phyloP scores from a whole-genome alignment of 2,888 invertebrate species.

The Suillia variegata region DNA sequence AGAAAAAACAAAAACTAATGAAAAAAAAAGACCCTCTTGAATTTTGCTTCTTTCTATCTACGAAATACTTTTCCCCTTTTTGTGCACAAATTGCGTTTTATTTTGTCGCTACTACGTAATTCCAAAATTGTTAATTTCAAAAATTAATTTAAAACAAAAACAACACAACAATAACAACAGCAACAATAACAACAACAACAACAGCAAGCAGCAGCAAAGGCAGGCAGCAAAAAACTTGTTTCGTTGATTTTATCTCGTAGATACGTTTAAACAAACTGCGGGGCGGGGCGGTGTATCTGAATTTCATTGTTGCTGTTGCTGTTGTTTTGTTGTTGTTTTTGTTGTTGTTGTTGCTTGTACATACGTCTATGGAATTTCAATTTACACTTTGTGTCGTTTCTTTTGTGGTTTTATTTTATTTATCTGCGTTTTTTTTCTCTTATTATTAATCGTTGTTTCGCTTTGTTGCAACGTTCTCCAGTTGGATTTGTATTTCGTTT shows the following conservation, averaged over 20 bases:
- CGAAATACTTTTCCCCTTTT: slow-evolving; percentile 22
- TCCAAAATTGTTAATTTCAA: background rate
- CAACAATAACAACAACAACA: too few species aligned
- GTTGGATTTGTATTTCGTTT: background rate
- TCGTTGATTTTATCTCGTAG: background rate
- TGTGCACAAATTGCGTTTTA: slow-evolving; percentile 28
- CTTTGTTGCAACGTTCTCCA: background rate
- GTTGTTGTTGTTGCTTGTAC: slow-evolving; percentile 34
- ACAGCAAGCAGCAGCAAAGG: too few species aligned
- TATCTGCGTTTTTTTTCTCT: slow-evolving; percentile 12
- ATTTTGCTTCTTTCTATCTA: too few species aligned
- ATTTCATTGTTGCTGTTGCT: slow-evolving; percentile 32
- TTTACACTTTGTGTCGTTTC: slow-evolving; percentile 51
- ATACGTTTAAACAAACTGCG: background rate
- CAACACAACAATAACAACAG: background rate
- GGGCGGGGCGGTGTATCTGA: slow-evolving; percentile 21
- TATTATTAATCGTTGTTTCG: background rate
- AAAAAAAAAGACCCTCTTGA: too few species aligned
- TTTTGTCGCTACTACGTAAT: slow-evolving; percentile 3
- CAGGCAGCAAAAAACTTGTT: too few species aligned
- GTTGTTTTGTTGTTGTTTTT: slow-evolving; percentile 31
- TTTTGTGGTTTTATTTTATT: slow-evolving; percentile 6
- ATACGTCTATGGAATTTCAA: slow-evolving; percentile 56
- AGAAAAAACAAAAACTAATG: too few species aligned
- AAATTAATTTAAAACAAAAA: background rate